A percentile compares a stretch with the other conserved stretches of the same genome.
Conservation (phyloP, 2,113 vertebrate species). For the Acanthochromis polyacanthus region DNA sequence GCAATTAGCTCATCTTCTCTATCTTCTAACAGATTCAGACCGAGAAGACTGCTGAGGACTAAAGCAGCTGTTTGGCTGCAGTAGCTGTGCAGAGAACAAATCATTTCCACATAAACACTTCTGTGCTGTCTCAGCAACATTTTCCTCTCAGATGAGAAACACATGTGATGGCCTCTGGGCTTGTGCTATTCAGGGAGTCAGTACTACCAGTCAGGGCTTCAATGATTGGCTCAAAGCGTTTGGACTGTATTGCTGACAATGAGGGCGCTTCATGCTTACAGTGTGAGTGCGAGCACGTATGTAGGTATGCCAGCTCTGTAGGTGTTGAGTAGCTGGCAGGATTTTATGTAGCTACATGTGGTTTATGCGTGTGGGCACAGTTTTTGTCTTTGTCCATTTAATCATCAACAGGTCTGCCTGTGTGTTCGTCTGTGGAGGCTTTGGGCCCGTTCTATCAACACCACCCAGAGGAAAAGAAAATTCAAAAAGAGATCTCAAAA, state of each 20-base stretch:
- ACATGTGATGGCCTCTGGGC: slow-evolving; percentile 8
- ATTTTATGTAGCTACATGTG: slow-evolving; percentile 5
- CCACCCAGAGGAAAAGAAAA: no score
- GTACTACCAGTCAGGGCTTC: slow-evolving; percentile 5
- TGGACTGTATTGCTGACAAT: slow-evolving; percentile 2
- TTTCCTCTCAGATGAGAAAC: slow-evolving; percentile 2
- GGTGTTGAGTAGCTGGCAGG: slow-evolving; percentile 42
- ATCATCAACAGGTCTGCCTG: neutral
- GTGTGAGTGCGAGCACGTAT: neutral
- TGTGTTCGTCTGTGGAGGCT: no score
- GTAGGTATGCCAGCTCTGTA: slow-evolving; percentile 29
- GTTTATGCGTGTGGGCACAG: neutral
- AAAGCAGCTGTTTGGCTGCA: slow-evolving; percentile 19
- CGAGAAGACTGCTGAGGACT: slow-evolving; percentile 9
- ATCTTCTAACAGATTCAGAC: neutral
- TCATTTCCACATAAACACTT: slow-evolving; percentile 6
- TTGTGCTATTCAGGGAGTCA: slow-evolving; percentile 25
- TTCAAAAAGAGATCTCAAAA: no score
- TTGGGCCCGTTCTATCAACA: no score
- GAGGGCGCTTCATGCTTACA: neutral
- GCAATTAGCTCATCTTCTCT: slow-evolving; percentile 26
- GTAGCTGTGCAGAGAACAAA: slow-evolving; percentile 7
- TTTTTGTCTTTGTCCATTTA: neutral
- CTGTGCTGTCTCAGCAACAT: slow-evolving; percentile 21
- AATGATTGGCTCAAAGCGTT: slow-evolving; percentile 4